Percentiles rank a stretch among this genome's conserved stretches.
Evolutionary conservation across 2,797 vertebrate species (phyloP).

Genomic region (Mycteria americana): DNA sequence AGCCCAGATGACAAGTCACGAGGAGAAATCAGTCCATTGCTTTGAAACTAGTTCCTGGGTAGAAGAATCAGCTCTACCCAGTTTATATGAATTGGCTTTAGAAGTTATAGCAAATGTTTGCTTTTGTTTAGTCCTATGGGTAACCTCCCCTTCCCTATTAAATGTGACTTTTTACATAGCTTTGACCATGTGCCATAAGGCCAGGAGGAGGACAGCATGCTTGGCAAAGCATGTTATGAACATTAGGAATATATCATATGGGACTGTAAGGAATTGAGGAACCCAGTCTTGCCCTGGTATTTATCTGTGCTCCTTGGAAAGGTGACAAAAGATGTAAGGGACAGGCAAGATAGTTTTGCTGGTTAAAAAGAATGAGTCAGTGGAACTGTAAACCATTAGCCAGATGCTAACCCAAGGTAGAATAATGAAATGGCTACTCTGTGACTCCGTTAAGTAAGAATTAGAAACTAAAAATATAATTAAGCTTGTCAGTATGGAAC

Average conservation of each 20-base stretch:
- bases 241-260: accelerated
- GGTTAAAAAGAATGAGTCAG: neutral
- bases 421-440: neutral
- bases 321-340: neutral
- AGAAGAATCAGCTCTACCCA: neutral
- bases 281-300: neutral
- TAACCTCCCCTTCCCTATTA: neutral
- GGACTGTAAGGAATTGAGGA: neutral
- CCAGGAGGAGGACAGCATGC: neutral
- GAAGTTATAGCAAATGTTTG: neutral
- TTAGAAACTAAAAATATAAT: neutral
- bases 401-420: neutral
- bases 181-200: neutral
- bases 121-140: neutral
- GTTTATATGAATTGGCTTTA: neutral
- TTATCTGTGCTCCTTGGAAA: neutral
- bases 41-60: neutral
- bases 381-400: neutral
- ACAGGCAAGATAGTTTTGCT: neutral
- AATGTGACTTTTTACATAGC: neutral
- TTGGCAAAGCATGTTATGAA: neutral
- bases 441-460: neutral
- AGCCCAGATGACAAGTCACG: neutral
- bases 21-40: neutral
- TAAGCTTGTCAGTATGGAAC: neutral